These are phyloP conservation scores for Dasyurus viverrinus DNA, from an alignment of 2,113 vertebrate species.

Conservation along the genomic window DNA sequence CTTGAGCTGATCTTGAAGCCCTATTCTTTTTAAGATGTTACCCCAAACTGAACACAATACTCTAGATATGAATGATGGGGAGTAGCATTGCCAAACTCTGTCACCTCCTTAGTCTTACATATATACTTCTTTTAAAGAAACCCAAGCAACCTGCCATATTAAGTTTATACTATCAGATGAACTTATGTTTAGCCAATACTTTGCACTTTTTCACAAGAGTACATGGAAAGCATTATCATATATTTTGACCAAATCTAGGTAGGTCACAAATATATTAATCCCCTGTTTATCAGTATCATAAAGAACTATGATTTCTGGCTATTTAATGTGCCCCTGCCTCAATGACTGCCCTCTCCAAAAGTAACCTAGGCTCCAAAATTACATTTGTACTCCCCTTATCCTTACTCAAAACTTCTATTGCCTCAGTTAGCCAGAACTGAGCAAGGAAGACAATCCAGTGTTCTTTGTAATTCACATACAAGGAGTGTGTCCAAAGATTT, in stretches of 20 bases:
- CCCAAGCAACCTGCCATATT: neutral
- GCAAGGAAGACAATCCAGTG: constrained; percentile 7
- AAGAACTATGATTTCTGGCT: neutral
- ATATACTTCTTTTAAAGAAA: no score
- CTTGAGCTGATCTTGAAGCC: no score
- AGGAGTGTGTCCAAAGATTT: constrained; percentile 14
- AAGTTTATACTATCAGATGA: neutral
- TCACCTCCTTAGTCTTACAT: neutral
- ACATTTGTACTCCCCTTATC: neutral
- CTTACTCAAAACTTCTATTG: constrained; percentile 9
- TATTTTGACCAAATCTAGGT: neutral
- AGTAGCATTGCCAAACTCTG: neutral
- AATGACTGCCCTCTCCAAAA: neutral
- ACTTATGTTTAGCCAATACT: neutral
- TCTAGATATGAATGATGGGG: no score
- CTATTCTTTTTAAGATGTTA: no score
- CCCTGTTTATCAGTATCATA: neutral
- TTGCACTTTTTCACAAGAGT: neutral
- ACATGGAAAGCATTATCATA: neutral
- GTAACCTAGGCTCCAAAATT: neutral
- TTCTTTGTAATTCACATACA: constrained; percentile 42
- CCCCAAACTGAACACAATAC: no score
- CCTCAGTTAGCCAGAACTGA: neutral
- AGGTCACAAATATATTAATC: neutral
- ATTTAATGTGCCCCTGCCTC: neutral